Evolutionary conservation across 1,140 invertebrate genomes (phyloP).

Genomic region (Lineus longissimus): DNA sequence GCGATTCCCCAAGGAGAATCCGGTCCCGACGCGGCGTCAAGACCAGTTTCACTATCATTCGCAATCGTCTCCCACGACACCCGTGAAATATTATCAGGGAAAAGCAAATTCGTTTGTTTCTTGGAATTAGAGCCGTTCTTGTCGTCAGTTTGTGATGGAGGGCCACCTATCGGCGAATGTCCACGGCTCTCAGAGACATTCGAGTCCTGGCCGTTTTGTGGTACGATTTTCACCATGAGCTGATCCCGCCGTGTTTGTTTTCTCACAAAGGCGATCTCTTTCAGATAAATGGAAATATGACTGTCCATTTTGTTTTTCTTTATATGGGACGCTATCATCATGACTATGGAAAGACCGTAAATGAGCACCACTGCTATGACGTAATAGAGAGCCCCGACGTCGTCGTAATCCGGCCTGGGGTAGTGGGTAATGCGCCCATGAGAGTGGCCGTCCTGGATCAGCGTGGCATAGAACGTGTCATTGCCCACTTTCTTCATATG

Average conservation of each 20-base stretch:
- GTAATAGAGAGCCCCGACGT: slow-evolving; percentile 49
- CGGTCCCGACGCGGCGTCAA: no score
- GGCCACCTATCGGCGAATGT: no score
- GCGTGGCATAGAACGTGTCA: slow-evolving; percentile 1
- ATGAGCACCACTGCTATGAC: slow-evolving; percentile 50
- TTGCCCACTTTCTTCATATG: neutral
- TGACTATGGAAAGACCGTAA: slow-evolving; percentile 50
- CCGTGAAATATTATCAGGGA: no score
- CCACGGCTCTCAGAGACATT: no score
- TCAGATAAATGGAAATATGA: slow-evolving; percentile 42
- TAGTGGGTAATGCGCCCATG: neutral
- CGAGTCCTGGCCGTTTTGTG: no score
- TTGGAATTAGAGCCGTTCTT: no score
- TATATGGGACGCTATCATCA: slow-evolving; percentile 53
- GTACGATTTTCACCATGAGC: neutral
- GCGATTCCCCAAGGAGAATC: no score
- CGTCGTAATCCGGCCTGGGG: slow-evolving; percentile 23
- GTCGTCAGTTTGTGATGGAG: no score
- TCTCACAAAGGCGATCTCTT: slow-evolving; percentile 40
- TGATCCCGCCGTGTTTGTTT: neutral
- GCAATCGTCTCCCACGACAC: no score
- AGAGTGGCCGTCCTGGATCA: neutral
- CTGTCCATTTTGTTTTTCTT: slow-evolving; percentile 49
- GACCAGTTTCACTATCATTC: no score
- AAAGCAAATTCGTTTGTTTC: no score